Conservation (phyloP, 2,797 vertebrate genomes). For the Paedocypris micromegethes region DNA sequence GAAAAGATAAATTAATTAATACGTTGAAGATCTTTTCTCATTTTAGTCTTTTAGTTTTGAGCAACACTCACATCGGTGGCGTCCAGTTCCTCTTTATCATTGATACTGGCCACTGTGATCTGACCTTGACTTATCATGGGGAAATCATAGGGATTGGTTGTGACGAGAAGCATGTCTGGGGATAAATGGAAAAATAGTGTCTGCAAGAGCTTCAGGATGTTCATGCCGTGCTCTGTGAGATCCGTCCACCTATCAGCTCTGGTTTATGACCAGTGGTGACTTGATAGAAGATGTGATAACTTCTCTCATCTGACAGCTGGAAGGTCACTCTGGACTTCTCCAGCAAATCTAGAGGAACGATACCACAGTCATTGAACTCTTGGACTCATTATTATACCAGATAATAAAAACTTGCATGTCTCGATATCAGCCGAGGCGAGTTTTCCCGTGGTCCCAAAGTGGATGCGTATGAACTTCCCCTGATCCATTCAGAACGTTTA, state of each 20-base stretch:
- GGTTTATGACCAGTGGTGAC: constrained; percentile 77
- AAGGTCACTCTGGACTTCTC: constrained; percentile 79
- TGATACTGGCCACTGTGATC: constrained; percentile 73
- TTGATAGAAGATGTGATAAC: constrained; percentile 82
- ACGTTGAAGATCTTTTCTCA: no score
- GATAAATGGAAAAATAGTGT: constrained; percentile 4
- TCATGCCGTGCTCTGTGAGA: not conserved
- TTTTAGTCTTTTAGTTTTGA: not conserved
- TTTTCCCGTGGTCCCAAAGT: constrained; percentile 80
- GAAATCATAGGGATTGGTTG: constrained; percentile 76
- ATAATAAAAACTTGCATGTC: constrained; percentile 66
- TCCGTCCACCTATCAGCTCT: constrained; percentile 70
- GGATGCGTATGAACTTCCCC: constrained; percentile 85
- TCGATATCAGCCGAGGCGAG: constrained; percentile 83
- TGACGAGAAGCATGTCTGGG: constrained; percentile 78
- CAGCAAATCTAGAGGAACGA: constrained; percentile 48
- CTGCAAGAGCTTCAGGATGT: not conserved
- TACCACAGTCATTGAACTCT: not conserved
- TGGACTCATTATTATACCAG: no score
- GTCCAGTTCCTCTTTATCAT: constrained; percentile 76
- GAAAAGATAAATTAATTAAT: not conserved
- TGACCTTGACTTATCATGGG: constrained; percentile 79
- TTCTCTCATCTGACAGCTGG: constrained; percentile 74
- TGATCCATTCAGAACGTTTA: constrained; percentile 39
- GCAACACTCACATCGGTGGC: constrained; percentile 74